phyloP scores from a whole-genome alignment of 2,113 vertebrate species.

The Holacanthus passer region DNA sequence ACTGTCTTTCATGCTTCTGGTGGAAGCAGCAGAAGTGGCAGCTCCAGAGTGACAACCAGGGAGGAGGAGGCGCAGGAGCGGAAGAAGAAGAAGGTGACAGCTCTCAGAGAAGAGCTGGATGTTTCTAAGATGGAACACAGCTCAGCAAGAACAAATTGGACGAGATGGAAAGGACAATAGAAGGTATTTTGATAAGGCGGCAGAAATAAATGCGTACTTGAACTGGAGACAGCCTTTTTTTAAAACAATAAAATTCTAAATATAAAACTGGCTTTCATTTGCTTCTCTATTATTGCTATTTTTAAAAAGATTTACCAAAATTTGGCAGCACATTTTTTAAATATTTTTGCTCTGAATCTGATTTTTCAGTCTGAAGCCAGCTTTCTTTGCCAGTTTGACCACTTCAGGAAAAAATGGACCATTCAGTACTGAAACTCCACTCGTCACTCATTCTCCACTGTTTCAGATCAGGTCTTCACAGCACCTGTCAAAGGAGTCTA shows the following conservation, averaged over 20 bases:
- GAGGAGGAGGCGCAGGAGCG: conserved; percentile 1
- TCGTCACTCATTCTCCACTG: conserved; percentile 2
- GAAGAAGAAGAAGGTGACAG: conserved; percentile 20
- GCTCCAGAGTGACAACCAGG: conserved; percentile 31
- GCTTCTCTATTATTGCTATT: neutral
- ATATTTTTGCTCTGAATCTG: neutral
- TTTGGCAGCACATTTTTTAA: neutral
- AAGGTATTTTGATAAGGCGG: conserved; percentile 4
- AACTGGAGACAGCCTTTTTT: neutral
- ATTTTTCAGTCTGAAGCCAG: neutral
- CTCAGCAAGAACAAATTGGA: conserved; percentile 20
- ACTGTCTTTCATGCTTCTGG: conserved; percentile 31
- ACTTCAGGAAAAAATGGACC: conserved; percentile 10
- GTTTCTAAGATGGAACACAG: conserved; percentile 32
- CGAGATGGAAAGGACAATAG: conserved; percentile 2
- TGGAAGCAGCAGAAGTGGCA: conserved; percentile 29
- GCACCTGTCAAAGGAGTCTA: conserved; percentile 8
- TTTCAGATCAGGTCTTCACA: conserved; percentile 13
- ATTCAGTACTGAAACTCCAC: conserved; percentile 9
- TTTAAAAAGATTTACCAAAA: neutral
- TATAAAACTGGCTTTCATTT: neutral
- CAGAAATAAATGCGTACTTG: neutral
- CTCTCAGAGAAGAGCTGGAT: conserved; percentile 22
- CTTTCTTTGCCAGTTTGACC: conserved; percentile 13
- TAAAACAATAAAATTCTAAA: conserved; percentile 3